Evolutionary conservation across 2,113 vertebrate genomes (phyloP).

Genomic region (Mobula birostris): DNA sequence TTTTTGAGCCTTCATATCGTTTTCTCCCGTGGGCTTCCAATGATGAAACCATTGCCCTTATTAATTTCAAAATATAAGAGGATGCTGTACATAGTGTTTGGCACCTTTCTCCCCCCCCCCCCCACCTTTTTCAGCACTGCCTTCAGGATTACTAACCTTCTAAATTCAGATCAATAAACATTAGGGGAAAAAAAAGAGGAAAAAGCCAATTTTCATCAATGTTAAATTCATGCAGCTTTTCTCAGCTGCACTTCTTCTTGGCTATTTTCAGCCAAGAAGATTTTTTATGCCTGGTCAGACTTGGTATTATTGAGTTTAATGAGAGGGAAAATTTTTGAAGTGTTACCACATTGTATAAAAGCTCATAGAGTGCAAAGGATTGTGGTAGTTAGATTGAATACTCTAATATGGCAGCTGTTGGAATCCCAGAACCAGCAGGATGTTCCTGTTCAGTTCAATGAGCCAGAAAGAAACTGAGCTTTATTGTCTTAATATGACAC

Average conservation of each 20-base stretch:
- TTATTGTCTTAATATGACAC: background rate
- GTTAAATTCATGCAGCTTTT: conserved; percentile 23
- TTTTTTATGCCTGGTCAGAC: conserved; percentile 12
- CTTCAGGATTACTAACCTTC: conserved; percentile 5
- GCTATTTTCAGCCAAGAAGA: background rate
- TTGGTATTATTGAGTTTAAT: conserved; percentile 19
- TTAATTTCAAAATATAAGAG: background rate
- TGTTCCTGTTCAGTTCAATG: background rate
- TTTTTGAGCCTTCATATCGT: background rate
- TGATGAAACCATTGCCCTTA: background rate
- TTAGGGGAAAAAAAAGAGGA: conserved; percentile 16
- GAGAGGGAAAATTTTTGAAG: conserved; percentile 26
- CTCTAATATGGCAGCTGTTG: background rate
- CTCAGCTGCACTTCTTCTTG: background rate
- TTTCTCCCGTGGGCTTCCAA: background rate
- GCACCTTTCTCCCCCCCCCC: too few relatives aligned
- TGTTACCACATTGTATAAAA: conserved; percentile 10
- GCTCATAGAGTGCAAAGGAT: background rate
- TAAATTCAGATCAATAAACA: conserved; percentile 29
- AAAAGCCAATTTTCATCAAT: conserved; percentile 28
- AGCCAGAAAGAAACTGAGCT: background rate
- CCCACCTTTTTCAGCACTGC: background rate
- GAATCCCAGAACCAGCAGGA: background rate
- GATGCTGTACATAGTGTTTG: background rate
- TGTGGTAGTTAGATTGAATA: background rate